phyloP scores from a whole-genome alignment of 2,797 vertebrate species.

The Sebastes minor region DNA sequence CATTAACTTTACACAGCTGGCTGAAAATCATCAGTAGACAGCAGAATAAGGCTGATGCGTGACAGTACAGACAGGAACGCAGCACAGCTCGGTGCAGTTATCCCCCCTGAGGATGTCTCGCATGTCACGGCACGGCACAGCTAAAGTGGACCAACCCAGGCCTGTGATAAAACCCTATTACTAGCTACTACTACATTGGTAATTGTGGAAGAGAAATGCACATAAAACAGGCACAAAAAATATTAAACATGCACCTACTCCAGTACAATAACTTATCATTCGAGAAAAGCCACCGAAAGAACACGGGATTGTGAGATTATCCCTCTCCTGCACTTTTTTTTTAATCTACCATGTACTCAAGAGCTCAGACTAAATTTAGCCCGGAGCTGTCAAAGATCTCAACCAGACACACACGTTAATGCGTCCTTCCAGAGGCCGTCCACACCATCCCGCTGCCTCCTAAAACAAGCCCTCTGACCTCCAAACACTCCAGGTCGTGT shows the following conservation, averaged over 20 bases:
- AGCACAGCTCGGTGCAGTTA: not conserved
- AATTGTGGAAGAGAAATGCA: not conserved
- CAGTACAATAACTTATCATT: conserved; percentile 21
- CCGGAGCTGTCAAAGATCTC: conserved; percentile 59
- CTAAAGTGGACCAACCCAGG: not conserved
- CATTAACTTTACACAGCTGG: not conserved
- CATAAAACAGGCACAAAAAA: not conserved
- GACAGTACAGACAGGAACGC: not conserved
- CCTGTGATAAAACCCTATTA: not conserved
- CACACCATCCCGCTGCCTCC: not conserved
- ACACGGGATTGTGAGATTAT: conserved; percentile 76
- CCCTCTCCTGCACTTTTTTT: conserved; percentile 64
- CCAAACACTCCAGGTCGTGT: not conserved
- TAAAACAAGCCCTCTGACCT: conserved; percentile 29
- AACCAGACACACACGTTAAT: conserved; percentile 34
- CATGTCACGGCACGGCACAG: not conserved
- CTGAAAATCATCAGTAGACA: not conserved
- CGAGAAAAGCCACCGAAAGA: conserved; percentile 23
- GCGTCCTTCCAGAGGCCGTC: conserved; percentile 14
- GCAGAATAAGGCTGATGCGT: not conserved
- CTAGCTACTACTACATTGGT: not conserved
- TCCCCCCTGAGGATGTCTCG: not conserved
- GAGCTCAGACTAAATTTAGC: conserved; percentile 76
- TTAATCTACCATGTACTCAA: conserved; percentile 75
- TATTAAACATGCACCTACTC: too few relatives aligned